Evolutionary conservation across 2,797 vertebrate species (phyloP), one percentile per base, ranked within the genome.

Genomic region (Rhabdomys pumilio): DNA sequence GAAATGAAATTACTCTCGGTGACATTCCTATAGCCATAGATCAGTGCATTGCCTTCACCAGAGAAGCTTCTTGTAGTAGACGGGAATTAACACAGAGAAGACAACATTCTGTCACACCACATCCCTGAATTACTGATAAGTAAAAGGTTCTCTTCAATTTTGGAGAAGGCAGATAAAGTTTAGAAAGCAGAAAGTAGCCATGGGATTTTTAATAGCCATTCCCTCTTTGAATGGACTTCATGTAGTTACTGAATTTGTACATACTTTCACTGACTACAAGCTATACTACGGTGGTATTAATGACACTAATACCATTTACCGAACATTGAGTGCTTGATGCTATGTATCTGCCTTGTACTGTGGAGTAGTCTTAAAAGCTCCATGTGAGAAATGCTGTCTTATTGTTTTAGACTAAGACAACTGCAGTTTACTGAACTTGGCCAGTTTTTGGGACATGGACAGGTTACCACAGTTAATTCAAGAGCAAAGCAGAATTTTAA

Each of bases 401-500:
- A 61, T 3, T 41, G 44, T 75, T 69, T 85, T 44, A 55, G 84
- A 41, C 75, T 50, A 47, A 83, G 69, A 81, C 79, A 93, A 86
- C n/a, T 50, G 22, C 11, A 77, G 38, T 5, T 82, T 82, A 44
- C 72, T 85, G 44, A 53, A 57, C 19, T 89, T 55, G 47, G 47
- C 22, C 82, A 20, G 15, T 17, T 20, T 77, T 15, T 20, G 31
- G 77, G 50, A n/a, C 38, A 77, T 55, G 38, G 63, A 26, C 26
- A 61, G 9, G 15, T 67, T 83, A 53, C 65, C n/a, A 38, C 1
- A 3, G 55, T 73, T 67, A n/a, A n/a, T 59, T 24, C 3, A 22
- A n/a, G 3, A 8, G 41, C 88, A 65, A 95, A 88, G 57, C 24
- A 29, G 92, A 41, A 73, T 92, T 90, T 47, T 63, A 29, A 85